These are phyloP conservation scores for Chelmon rostratus DNA, from an alignment of 2,797 vertebrate genomes.

Conservation along the genomic window DNA sequence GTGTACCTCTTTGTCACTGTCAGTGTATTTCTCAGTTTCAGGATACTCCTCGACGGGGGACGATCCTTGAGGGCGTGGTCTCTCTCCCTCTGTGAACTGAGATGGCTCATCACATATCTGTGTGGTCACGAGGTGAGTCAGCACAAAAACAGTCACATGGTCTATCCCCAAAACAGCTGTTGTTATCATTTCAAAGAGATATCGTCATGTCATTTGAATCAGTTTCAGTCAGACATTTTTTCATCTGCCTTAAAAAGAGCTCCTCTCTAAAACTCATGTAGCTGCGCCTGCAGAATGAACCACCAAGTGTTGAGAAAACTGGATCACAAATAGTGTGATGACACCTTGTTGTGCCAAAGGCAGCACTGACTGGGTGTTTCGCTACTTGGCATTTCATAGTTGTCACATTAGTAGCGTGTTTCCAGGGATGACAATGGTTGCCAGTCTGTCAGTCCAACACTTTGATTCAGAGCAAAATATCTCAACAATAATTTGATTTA, in stretches of 20 bases:
- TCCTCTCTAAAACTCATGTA: slow-evolving; percentile 3
- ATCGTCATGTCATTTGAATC: neutral
- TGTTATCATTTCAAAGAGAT: slow-evolving; percentile 2
- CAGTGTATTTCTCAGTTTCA: slow-evolving; percentile 83
- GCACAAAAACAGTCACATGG: neutral
- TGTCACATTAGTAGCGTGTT: slow-evolving; percentile 38
- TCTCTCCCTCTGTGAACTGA: slow-evolving; percentile 87
- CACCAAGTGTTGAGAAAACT: slow-evolving; percentile 31
- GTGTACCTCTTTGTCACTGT: slow-evolving; percentile 86
- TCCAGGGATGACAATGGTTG: slow-evolving; percentile 18
- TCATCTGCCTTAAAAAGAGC: slow-evolving; percentile 14
- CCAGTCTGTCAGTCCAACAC: slow-evolving; percentile 16
- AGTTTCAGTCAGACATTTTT: neutral
- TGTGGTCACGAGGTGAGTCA: slow-evolving; percentile 37
- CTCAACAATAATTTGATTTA: neutral
- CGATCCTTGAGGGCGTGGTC: slow-evolving; percentile 96
- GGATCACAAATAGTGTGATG: slow-evolving; percentile 34
- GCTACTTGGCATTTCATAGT: slow-evolving; percentile 20
- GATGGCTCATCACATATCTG: slow-evolving; percentile 90
- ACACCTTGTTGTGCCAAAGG: slow-evolving; percentile 45
- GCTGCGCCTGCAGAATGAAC: slow-evolving; percentile 2
- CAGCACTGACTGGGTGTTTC: slow-evolving; percentile 23
- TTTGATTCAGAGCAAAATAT: slow-evolving; percentile 13
- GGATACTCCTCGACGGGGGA: slow-evolving; percentile 95
- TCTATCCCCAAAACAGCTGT: neutral